Conservation (phyloP, 2,888 invertebrate species). For the Leucoptera coffeella region DNA sequence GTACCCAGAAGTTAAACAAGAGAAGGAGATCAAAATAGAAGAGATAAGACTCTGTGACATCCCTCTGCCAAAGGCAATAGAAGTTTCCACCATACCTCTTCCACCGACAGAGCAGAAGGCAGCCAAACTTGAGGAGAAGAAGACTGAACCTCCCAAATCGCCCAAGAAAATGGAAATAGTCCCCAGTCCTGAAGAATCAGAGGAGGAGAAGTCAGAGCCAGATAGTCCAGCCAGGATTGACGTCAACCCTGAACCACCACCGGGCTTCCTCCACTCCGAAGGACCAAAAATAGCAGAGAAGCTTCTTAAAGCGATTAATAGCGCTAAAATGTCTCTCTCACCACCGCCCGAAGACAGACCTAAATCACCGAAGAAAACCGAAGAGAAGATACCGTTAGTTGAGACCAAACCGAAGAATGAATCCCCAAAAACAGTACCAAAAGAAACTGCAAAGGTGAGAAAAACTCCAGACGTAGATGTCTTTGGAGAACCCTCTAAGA, state of each 20-base stretch:
- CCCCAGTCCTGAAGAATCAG: constrained; percentile 37
- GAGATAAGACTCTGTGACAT: neutral
- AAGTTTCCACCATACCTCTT: constrained; percentile 1
- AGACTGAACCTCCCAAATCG: constrained; percentile 14
- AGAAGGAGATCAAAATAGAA: neutral
- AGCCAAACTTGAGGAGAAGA: constrained; percentile 18
- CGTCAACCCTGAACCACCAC: constrained; percentile 42
- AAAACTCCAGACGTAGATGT: constrained; percentile 18
- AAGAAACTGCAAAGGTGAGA: constrained; percentile 17
- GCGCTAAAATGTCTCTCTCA: constrained; percentile 47
- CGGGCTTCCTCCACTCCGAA: constrained; percentile 39
- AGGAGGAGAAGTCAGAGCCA: constrained; percentile 44
- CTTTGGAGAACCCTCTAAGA: constrained; percentile 32
- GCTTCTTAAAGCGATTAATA: constrained; percentile 54
- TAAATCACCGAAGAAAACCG: constrained; percentile 17
- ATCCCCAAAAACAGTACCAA: constrained; percentile 12
- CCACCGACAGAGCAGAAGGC: neutral
- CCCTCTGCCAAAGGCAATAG: neutral
- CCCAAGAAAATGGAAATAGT: constrained; percentile 10
- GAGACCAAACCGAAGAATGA: constrained; percentile 12
- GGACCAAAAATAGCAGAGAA: constrained; percentile 59
- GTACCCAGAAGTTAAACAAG: neutral
- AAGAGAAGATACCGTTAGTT: constrained; percentile 11
- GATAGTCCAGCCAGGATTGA: constrained; percentile 45
- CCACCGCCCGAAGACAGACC: constrained; percentile 26